phyloP scores from a whole-genome alignment of 2,797 vertebrate species.

The Pipistrellus pygmaeus region DNA sequence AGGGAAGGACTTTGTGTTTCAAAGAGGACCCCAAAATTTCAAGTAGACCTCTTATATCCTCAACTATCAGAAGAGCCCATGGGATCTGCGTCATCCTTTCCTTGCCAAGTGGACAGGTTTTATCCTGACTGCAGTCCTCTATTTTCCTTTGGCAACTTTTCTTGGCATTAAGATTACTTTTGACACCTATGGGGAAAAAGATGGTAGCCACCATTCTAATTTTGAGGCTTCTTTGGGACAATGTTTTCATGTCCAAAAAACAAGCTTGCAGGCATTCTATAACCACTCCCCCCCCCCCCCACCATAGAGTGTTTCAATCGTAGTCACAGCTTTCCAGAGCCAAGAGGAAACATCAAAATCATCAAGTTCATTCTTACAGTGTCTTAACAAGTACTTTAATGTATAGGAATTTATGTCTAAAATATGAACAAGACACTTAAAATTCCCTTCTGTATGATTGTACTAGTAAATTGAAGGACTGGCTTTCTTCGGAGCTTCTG shows the following conservation, averaged over 20 bases:
- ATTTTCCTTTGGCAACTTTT: slow-evolving; percentile 34
- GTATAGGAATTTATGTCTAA: slow-evolving; percentile 19
- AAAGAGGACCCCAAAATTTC: not conserved
- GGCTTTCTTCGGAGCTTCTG: not conserved
- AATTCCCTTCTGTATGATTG: slow-evolving; percentile 5
- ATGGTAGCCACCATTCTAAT: not conserved
- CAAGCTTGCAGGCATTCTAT: not conserved
- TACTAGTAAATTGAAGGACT: not conserved
- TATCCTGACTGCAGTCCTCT: not conserved
- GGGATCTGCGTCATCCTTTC: not conserved
- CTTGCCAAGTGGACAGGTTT: not conserved
- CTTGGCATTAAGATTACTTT: not conserved
- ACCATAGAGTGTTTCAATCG: not conserved
- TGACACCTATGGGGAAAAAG: not conserved
- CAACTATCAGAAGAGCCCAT: not conserved
- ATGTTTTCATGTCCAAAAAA: not conserved
- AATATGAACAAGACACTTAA: not conserved
- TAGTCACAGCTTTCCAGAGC: not conserved
- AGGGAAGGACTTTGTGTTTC: not conserved
- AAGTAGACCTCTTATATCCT: not conserved
- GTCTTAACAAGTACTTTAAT: slow-evolving; percentile 69
- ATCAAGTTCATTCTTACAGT: not conserved
- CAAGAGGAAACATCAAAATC: slow-evolving; percentile 10
- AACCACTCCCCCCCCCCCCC: no score
- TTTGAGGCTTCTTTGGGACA: not conserved